Base-by-base conservation (phyloP, 2,888 invertebrate species). In the Aphodius granarius region DNA sequence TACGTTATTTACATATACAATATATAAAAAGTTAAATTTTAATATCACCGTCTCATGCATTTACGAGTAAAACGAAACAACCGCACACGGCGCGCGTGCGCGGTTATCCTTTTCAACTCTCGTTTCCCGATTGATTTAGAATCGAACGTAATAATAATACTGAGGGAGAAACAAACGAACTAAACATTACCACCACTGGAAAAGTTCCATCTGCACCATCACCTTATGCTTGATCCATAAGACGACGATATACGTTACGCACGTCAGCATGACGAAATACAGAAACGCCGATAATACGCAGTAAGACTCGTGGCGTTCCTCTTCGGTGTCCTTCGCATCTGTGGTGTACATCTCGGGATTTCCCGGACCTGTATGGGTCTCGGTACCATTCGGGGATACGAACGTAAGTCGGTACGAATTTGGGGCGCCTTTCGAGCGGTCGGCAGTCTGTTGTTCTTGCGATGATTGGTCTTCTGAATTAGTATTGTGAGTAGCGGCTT, bases 401-500 rank as follows among this genome's bases (percentile, higher is more conserved):
- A 71, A 71, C n/a, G 71, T 62, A n/a, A 71, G 43, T 23, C 43
- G 43, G 16, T 71, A 43, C 43, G 43, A 17, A 75, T 75, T 68
- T 74, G 77, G 78, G 77, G 80, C 71, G 76, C 43, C 72, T 75
- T 79, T 79, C 66, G 78, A 75, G 68, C 76, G 78, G 77, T 79
- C 73, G 71, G 18, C 16, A 66, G 18, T 20, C 13, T 20, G 18
- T 68, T 21, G 20, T 78, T 20, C 21, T 74, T 79, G 79, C 64
- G 79, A 78, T 66, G 75, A 71, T 18, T 72, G 72, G 66, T 75
- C 75, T 74, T 65, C 76, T 68, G 78, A 66, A 85, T 86, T 85
- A 86, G 87, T 86, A 86, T 84, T 87, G 87, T 86, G 86, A 86
- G 88, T 89, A 90, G 90, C 89, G 90, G 90, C 91, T 87, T 90